Base-by-base conservation (phyloP, 1,140 invertebrate genomes). In the Leptinotarsa texana region DNA sequence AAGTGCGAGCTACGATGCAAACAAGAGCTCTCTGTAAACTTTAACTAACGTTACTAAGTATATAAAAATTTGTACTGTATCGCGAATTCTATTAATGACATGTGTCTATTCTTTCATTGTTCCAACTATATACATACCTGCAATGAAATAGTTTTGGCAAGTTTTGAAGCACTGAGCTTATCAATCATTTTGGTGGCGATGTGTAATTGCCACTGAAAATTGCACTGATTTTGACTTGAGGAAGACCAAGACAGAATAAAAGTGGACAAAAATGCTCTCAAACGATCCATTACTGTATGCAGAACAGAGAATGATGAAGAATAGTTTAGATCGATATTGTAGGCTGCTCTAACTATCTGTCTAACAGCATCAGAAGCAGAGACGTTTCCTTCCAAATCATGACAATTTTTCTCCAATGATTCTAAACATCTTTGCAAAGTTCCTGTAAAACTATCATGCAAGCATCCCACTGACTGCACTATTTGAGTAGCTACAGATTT, bases 311-410 rank as follows among this genome's bases (percentile, higher is more conserved):
- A 93, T 49, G 93, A 93, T 24, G 92, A 90, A 63, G 91, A 90
- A 42, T 93, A 90, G 78, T 92, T 92, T n/a, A 96, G 88, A 83
- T 96, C 92, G n/a, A 96, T 91, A 75, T 92, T 91, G 75, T 95
- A 93, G 4, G 95, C 94, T 24, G 93, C 93, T 74, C 91, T 92
- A 63, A 96, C 85, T 79, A 96, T 94, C 89, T 94, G 92, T 80
- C 93, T 92, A 22, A 96, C 86, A 3, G 95, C 94, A 82, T 93
- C 91, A 66, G 92, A 94, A 13, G 94, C 93, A 49, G 90, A 83
- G n/a, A 90, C 79, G 79, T 83, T 88, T 5, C 86, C 84, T 71
- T 91, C 90, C 3, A 87, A 83, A 51, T 90, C 89, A 66, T 87
- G 88, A 76, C 84, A 85, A 74, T 86, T 87, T 77, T 88, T 88